These are phyloP conservation scores for Melanogrammus aeglefinus DNA, from an alignment of 2,797 vertebrate species.

Conservation along the genomic window DNA sequence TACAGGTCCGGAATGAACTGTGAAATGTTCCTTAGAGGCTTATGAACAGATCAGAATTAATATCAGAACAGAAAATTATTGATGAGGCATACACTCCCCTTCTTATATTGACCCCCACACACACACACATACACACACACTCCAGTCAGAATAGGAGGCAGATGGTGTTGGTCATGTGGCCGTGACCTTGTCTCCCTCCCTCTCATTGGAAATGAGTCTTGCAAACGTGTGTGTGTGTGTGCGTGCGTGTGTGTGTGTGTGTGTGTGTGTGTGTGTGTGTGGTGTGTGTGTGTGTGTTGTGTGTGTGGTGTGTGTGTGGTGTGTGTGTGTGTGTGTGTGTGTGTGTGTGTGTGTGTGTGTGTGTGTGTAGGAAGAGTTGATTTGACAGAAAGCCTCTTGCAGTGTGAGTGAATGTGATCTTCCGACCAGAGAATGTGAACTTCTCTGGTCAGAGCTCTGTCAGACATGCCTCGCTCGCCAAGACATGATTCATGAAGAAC, in stretches of 20 bases:
- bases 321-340: constrained; percentile 1
- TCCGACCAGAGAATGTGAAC: no score
- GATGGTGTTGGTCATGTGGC: constrained; percentile 2
- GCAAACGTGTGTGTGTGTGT: constrained; percentile 1
- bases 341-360: background rate
- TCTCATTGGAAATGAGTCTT: background rate
- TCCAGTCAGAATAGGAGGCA: background rate
- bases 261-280: background rate
- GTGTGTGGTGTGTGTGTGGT: background rate
- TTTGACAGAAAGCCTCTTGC: background rate
- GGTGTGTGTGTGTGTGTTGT: background rate
- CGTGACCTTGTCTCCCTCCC: background rate
- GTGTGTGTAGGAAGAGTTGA: background rate
- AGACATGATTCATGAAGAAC: background rate
- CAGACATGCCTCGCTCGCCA: background rate
- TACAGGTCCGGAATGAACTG: background rate
- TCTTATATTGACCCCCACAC: background rate
- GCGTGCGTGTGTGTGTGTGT: constrained; percentile 1
- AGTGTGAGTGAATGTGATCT: background rate
- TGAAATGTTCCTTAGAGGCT: background rate
- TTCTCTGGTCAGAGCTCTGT: background rate
- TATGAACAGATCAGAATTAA: background rate
- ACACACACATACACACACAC: background rate
- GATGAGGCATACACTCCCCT: background rate
- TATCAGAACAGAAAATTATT: background rate